phyloP scores from a whole-genome alignment of 1,140 invertebrate genomes.

The Micrasema longulum region DNA sequence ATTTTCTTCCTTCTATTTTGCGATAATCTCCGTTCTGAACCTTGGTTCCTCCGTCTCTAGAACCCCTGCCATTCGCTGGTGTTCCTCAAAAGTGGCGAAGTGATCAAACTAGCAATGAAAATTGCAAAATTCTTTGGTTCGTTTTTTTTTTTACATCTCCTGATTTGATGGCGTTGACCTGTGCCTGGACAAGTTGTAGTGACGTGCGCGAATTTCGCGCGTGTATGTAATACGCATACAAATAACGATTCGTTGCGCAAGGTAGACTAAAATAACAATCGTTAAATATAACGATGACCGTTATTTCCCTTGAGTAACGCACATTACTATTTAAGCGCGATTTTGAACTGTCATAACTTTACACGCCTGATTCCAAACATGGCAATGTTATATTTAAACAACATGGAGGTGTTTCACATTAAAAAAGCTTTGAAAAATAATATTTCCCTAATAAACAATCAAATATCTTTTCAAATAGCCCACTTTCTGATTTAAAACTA shows the following conservation, averaged over 20 bases:
- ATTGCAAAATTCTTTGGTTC: background rate
- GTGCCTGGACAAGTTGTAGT: slow-evolving; percentile 11
- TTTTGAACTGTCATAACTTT: too few species aligned
- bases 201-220: slow-evolving; percentile 22
- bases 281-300: slow-evolving; percentile 33
- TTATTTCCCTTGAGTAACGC: slow-evolving; percentile 33
- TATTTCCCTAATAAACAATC: too few species aligned
- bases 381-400: too few species aligned
- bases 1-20: slow-evolving; percentile 23
- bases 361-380: too few species aligned
- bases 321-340: too few species aligned
- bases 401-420: too few species aligned
- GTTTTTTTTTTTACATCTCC: background rate
- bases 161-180: background rate
- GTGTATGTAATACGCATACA: slow-evolving; percentile 1
- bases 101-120: background rate
- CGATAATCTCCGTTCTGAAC: slow-evolving; percentile 25
- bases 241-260: slow-evolving; percentile 29
- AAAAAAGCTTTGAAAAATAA: too few species aligned
- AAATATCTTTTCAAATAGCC: too few species aligned
- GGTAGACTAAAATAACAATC: slow-evolving; percentile 33
- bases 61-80: background rate
- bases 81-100: background rate
- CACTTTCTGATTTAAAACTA: too few species aligned
- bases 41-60: background rate